Conservation (phyloP, 2,888 invertebrate genomes). For the Pachydiplax longipennis region DNA sequence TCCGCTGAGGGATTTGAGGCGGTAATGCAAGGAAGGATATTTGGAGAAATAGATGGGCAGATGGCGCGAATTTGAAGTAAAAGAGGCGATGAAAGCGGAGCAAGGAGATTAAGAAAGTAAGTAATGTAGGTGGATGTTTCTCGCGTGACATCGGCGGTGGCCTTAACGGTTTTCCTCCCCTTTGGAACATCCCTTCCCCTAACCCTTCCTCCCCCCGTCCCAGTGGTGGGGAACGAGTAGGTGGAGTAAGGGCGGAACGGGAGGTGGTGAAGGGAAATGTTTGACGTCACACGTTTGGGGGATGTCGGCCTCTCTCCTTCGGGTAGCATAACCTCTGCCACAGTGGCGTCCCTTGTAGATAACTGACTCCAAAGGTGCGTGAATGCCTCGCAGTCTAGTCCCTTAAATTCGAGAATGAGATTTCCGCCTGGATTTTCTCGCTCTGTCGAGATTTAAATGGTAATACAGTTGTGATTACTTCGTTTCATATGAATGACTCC, state of each 20-base stretch:
- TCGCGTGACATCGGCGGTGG: background rate
- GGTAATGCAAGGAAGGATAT: background rate
- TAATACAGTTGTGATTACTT: background rate
- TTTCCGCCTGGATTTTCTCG: background rate
- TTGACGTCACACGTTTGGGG: constrained; percentile 20
- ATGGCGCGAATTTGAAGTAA: background rate
- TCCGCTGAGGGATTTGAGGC: background rate
- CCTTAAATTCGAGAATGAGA: background rate
- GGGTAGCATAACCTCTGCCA: constrained; percentile 33
- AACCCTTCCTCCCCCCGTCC: background rate
- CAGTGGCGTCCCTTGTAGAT: constrained; percentile 6
- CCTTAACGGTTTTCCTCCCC: background rate
- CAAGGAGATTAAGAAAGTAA: background rate
- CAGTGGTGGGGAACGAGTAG: background rate
- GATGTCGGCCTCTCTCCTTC: background rate
- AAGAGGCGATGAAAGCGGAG: background rate
- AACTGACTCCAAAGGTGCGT: background rate
- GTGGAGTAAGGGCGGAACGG: background rate
- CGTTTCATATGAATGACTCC: background rate
- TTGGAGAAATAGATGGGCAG: background rate
- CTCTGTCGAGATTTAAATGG: too few species aligned
- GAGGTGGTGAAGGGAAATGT: background rate
- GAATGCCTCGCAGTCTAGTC: background rate
- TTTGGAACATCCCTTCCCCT: background rate
- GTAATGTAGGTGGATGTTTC: background rate